phyloP scores from a whole-genome alignment of 2,888 invertebrate genomes.

The Eristalis intricaria region DNA sequence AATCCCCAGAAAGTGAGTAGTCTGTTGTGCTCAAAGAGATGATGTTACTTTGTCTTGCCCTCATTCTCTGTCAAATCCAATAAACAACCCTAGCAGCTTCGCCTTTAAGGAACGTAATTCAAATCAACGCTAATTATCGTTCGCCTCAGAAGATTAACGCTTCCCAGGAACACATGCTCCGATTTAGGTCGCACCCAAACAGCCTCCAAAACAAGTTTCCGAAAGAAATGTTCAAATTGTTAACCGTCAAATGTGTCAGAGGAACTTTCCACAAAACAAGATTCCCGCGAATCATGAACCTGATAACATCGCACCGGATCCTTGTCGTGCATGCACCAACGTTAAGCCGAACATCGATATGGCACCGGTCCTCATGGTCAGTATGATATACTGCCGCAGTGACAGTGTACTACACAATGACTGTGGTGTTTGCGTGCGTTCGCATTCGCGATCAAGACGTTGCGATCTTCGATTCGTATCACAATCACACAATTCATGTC shows the following conservation, averaged over 20 bases:
- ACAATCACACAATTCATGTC: conserved; percentile 8
- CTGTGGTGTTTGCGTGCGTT: conserved; percentile 55
- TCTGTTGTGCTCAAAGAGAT: too few species aligned
- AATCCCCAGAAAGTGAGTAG: too few species aligned
- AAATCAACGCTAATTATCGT: too few species aligned
- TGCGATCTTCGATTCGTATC: conserved; percentile 60
- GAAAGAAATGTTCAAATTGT: neutral
- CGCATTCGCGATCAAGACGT: conserved; percentile 63
- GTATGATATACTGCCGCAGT: conserved; percentile 39
- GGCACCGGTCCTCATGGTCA: neutral
- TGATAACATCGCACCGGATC: neutral
- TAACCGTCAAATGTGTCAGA: neutral
- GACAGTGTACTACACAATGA: conserved; percentile 62
- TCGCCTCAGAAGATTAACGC: neutral
- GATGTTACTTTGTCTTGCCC: too few species aligned
- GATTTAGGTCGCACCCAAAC: neutral
- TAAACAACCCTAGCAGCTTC: too few species aligned
- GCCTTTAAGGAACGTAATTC: too few species aligned
- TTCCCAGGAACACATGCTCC: neutral
- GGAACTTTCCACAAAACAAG: neutral
- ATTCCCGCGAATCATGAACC: neutral
- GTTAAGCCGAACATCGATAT: neutral
- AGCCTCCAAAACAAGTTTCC: neutral
- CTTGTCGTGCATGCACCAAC: neutral
- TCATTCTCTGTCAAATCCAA: too few species aligned